phyloP scores from a whole-genome alignment of 2,888 invertebrate species.

The Acanthosepion lycidas region DNA sequence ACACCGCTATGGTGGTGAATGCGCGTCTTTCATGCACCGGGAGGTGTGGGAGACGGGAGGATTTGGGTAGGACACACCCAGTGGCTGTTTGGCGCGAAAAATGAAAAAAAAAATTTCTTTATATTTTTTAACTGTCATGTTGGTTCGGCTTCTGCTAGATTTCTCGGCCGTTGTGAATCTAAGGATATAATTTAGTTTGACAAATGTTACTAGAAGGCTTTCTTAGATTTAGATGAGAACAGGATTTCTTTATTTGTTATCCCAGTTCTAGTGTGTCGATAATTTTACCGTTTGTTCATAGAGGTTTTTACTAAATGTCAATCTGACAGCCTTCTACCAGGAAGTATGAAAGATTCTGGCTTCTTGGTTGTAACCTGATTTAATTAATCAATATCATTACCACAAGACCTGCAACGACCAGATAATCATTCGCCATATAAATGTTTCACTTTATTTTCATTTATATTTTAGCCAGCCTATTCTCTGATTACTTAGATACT shows the following conservation, averaged over 20 bases:
- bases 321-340: not conserved
- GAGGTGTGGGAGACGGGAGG: not conserved
- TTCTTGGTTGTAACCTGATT: not conserved
- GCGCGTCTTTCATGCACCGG: not conserved
- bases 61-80: not conserved
- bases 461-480: no score
- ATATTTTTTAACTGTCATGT: not conserved
- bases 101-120: not conserved
- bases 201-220: not conserved
- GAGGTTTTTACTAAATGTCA: not conserved
- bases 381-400: no score
- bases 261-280: not conserved
- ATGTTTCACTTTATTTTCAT: no score
- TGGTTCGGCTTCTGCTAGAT: not conserved
- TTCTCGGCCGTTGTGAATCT: not conserved
- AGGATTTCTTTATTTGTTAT: not conserved
- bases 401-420: no score
- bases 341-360: not conserved
- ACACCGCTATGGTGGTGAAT: not conserved
- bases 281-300: not conserved
- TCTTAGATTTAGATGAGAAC: not conserved
- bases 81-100: not conserved
- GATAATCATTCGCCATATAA: no score
- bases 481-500: no score
- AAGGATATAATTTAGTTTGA: constrained; percentile 33